Base-by-base conservation (phyloP, 2,797 vertebrate genomes). In the Leuciscus waleckii region DNA sequence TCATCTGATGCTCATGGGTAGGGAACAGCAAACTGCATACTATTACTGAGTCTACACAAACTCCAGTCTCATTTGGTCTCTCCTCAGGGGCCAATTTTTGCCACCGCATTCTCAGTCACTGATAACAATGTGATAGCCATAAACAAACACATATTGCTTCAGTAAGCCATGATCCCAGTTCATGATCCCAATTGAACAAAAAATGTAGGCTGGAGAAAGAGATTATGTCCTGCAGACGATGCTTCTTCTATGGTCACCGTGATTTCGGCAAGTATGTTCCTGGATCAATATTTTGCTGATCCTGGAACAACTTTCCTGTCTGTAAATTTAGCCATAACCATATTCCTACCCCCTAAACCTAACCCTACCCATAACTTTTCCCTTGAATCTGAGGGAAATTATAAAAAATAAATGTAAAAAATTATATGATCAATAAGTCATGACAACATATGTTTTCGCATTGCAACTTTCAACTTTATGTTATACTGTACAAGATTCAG, bases 61-160 rank as follows among this genome's bases (percentile, higher is more conserved):
- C 13, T 10, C 21, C 46, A 41, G 67, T n/a, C 32, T 26, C 41
- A 7, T 46, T 5, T 4, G 39, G 26, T n/a, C 7, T 61, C 5
- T 63, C 9, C 43, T 67, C 73, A 54, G 82, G 43, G 82, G n/a
- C 35, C 23, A 69, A 56, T 68, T 69, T 69, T 21, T 32, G 7
- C 39, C 17, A 46, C 7, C 2, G 17, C 19, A 41, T 56, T 69
- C 35, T 54, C 56, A 58, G 56, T 58, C 19, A 69, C 7, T 75
- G 70, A 68, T 51, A 67, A 65, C 43, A 39, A 65, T 26, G 71
- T 67, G 32, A 76, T 67, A 51, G 16, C 23, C 41, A n/a, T 65
- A 39, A 83, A 54, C 73, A 68, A 76, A 77, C 46, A 83, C 32
- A 51, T 67, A n/a, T 54, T 76, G 43, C 32, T 68, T 67, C 71